Percentiles rank a stretch among this genome's conserved stretches.
Conservation (phyloP, 1,140 invertebrate genomes). For the Scaptomyza hsui region DNA sequence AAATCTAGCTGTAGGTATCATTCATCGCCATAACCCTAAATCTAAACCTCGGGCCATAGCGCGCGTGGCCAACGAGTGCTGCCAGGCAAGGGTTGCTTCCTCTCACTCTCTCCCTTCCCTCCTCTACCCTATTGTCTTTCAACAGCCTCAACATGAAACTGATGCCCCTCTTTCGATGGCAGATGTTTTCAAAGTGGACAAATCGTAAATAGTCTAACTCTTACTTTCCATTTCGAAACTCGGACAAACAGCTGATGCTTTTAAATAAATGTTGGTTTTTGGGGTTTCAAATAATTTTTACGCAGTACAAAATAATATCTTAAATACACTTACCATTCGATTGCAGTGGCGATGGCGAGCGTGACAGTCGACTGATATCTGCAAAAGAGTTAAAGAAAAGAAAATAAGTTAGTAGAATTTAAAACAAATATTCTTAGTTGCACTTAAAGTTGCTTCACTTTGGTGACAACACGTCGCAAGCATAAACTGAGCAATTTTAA, state of each 20-base stretch:
- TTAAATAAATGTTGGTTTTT: conserved; percentile 14
- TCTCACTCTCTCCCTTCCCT: neutral
- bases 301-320: neutral
- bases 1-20: too few species aligned
- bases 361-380: conserved; percentile 83
- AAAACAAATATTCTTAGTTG: neutral
- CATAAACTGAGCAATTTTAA: conserved; percentile 47
- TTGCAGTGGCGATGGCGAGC: conserved; percentile 81
- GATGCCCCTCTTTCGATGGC: conserved; percentile 54
- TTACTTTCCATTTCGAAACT: conserved; percentile 11
- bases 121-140: conserved; percentile 12
- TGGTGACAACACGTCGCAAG: conserved; percentile 44
- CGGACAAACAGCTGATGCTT: conserved; percentile 78
- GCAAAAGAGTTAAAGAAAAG: conserved; percentile 42
- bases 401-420: neutral
- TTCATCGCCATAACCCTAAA: conserved; percentile 10
- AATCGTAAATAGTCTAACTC: conserved; percentile 71
- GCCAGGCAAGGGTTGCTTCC: conserved; percentile 66
- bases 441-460: neutral
- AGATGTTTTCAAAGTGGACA: conserved; percentile 77
- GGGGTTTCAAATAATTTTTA: neutral
- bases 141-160: conserved; percentile 51
- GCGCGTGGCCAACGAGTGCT: conserved; percentile 64
- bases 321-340: conserved; percentile 83
- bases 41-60: conserved; percentile 21